Conservation (phyloP, 2,888 invertebrate genomes). For the Itoplectis maculator region DNA sequence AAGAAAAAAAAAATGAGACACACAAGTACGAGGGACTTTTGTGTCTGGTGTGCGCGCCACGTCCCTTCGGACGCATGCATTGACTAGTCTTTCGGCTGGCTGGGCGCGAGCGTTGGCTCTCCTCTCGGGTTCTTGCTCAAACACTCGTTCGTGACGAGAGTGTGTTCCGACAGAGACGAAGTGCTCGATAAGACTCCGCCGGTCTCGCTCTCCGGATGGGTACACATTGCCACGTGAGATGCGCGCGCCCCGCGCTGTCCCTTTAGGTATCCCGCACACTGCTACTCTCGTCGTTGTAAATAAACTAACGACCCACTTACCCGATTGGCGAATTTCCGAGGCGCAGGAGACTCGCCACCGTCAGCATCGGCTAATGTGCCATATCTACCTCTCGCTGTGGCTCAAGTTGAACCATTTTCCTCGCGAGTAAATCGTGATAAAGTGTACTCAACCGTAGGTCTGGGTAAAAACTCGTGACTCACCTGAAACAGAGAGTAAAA, state of each 20-base stretch:
- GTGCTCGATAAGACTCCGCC: slow-evolving; percentile 40
- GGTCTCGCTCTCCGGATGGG: slow-evolving; percentile 8
- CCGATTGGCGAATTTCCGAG: slow-evolving; percentile 51
- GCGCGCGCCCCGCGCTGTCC: neutral
- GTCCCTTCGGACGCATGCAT: slow-evolving; percentile 21
- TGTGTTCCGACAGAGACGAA: slow-evolving; percentile 41
- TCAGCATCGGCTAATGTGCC: neutral
- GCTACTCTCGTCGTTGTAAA: slow-evolving; percentile 33
- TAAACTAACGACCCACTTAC: slow-evolving; percentile 58
- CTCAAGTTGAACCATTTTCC: slow-evolving; percentile 9
- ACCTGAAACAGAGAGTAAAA: slow-evolving; percentile 55
- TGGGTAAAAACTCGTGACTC: slow-evolving; percentile 36
- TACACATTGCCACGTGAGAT: slow-evolving; percentile 12
- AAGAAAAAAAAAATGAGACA: neutral
- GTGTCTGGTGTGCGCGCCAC: slow-evolving; percentile 1
- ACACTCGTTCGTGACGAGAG: slow-evolving; percentile 42
- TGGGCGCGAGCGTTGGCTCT: slow-evolving; percentile 11
- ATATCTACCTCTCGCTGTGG: neutral
- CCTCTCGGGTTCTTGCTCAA: slow-evolving; percentile 25
- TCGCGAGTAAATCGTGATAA: slow-evolving; percentile 48
- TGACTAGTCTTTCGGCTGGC: slow-evolving; percentile 16
- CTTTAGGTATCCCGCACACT: neutral
- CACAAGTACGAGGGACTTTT: neutral
- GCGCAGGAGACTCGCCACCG: neutral
- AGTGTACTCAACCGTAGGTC: slow-evolving; percentile 28